Evolutionary conservation across 2,113 vertebrate species (phyloP), one percentile per base, ranked within the genome.

Genomic region (Carlito syrichta): DNA sequence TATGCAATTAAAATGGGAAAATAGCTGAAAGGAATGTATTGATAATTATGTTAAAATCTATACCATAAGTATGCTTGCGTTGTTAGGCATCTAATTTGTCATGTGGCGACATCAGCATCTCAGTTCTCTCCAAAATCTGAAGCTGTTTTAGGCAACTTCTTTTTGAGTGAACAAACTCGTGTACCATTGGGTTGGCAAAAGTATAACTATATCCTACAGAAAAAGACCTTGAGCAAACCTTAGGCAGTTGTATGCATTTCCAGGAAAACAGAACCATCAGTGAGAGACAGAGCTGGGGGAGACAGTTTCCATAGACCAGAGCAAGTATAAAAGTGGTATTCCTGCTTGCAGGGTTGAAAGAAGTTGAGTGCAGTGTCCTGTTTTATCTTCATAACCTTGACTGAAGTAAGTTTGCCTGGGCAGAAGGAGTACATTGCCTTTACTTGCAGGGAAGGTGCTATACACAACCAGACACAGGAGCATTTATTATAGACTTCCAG

Each of bases 21-120:
- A 98, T 97, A 98, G 97, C 98, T 98, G 94, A 98, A 98, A 98
- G 96, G 96, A 98, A 98, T 91, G 93, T 96, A 98, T 98, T 98
- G 98, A 98, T 98, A 98, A 98, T 98, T 98, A 98, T 98, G 98
- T 98, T 98, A 98, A 98, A 98, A 98, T 98, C 98, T 98, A 98
- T 98, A 98, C 96, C 81, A 84, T 98, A 98, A 98, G 95, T 35
- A 98, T 91, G 95, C 96, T 98, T 97, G 85, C 92, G 89, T 95
- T 98, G 86, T 94, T 97, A 89, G 94, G 94, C 62, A 97, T 95
- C 97, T 0, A 0, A 93, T 98, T 98, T 98, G 93, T 98, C 97
- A 98, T 98, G 96, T 97, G 93, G 98, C 94, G 62, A 97, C 92
- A 97, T 96, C 94, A 98, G 94, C 81, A 94, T 91, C 52, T 98